These are phyloP conservation scores for Peribatodes rhomboidaria DNA, from an alignment of 2,888 invertebrate species.

Conservation along the genomic window DNA sequence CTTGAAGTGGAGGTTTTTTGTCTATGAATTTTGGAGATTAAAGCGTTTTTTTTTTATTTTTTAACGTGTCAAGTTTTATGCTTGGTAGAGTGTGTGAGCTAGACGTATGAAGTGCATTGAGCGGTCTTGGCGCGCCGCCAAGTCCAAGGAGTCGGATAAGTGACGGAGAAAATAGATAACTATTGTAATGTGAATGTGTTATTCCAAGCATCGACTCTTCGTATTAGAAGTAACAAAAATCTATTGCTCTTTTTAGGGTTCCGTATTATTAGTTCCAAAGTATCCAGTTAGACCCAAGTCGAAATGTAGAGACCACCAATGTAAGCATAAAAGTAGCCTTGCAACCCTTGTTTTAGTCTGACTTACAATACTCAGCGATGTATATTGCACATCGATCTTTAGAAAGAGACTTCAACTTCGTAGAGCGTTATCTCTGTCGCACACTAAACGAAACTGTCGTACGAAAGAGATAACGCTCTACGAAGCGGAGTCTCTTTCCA, in stretches of 20 bases:
- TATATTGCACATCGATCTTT: no score
- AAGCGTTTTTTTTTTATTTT: neutral
- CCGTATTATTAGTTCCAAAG: no score
- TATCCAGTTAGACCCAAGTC: neutral
- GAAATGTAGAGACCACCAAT: neutral
- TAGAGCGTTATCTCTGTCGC: no score
- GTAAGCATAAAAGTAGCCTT: neutral
- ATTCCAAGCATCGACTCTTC: neutral
- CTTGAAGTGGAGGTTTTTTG: constrained; percentile 1
- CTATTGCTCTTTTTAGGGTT: no score
- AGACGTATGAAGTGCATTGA: neutral
- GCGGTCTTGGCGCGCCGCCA: neutral
- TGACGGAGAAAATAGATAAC: neutral
- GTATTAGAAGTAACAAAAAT: neutral
- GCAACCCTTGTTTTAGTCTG: neutral
- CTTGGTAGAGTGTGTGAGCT: neutral
- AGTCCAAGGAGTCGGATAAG: neutral
- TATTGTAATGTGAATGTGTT: neutral
- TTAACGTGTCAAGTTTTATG: neutral
- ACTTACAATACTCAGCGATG: no score
- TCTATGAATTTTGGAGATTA: neutral
- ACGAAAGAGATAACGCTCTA: no score
- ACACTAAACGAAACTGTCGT: no score
- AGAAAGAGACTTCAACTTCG: no score
- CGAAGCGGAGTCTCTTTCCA: no score